phyloP scores from a whole-genome alignment of 1,140 invertebrate genomes.

The Drosophila erecta region DNA sequence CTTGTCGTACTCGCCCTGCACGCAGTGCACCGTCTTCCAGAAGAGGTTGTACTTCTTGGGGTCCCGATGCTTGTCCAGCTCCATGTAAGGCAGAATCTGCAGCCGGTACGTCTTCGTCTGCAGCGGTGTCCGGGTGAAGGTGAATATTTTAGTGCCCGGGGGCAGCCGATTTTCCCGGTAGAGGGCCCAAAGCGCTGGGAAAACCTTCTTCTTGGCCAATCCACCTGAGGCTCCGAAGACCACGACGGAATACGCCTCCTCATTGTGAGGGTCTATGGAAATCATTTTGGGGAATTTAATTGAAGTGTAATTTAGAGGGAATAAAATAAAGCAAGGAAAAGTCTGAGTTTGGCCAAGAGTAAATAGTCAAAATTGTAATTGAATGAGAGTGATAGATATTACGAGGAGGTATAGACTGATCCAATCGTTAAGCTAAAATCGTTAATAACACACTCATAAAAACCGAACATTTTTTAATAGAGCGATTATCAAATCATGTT shows the following conservation, averaged over 20 bases:
- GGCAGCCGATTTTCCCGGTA: constrained; percentile 62
- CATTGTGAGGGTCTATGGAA: constrained; percentile 45
- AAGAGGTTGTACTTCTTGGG: constrained; percentile 64
- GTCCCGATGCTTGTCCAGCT: constrained; percentile 39
- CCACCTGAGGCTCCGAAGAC: constrained; percentile 61
- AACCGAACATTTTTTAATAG: no score
- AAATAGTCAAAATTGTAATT: not conserved
- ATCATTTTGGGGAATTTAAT: constrained; percentile 27
- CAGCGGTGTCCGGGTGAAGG: constrained; percentile 39
- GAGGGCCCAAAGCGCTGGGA: constrained; percentile 61
- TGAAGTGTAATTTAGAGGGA: constrained; percentile 23
- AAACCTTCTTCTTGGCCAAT: constrained; percentile 37
- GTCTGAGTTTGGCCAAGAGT: not conserved
- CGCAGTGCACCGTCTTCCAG: constrained; percentile 55
- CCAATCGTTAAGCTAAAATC: not conserved
- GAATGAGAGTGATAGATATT: not conserved
- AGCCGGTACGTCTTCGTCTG: constrained; percentile 43
- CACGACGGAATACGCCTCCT: constrained; percentile 56
- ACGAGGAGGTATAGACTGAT: not conserved
- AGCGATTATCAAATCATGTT: no score
- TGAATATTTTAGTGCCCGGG: constrained; percentile 53
- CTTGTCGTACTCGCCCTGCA: constrained; percentile 51
- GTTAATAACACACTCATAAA: no score
- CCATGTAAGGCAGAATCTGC: constrained; percentile 53
- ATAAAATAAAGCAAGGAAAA: not conserved